A percentile compares a stretch with the other conserved stretches of the same genome.
These are phyloP conservation scores for Ormia ochracea DNA, from an alignment of 2,888 invertebrate species.

Conservation along the genomic window DNA sequence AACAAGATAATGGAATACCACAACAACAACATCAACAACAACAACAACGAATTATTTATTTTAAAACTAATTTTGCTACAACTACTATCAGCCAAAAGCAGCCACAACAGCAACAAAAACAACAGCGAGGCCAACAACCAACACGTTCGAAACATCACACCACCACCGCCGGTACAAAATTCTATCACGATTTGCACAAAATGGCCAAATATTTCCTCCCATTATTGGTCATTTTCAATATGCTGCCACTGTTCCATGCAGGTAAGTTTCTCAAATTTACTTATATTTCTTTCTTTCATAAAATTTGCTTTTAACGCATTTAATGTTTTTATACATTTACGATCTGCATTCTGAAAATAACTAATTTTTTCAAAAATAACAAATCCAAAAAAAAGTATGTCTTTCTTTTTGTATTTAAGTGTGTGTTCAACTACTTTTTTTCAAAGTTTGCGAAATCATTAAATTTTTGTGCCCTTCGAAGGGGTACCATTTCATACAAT, in stretches of 20 bases:
- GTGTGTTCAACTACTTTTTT: too few relatives aligned
- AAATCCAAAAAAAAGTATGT: too few relatives aligned
- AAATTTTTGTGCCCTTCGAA: too few relatives aligned
- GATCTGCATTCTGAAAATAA: too few relatives aligned
- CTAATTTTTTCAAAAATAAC: too few relatives aligned
- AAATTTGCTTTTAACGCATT: neutral
- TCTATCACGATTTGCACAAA: slow-evolving; percentile 71
- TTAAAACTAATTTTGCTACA: slow-evolving; percentile 37
- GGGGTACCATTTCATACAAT: too few relatives aligned
- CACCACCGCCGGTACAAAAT: neutral
- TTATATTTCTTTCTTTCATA: too few relatives aligned
- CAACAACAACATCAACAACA: slow-evolving; percentile 52
- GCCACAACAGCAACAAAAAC: too few relatives aligned
- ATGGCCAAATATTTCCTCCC: slow-evolving; percentile 74
- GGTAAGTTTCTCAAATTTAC: too few relatives aligned
- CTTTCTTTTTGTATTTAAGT: too few relatives aligned
- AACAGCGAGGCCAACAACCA: slow-evolving; percentile 16
- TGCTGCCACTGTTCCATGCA: slow-evolving; percentile 77
- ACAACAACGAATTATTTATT: slow-evolving; percentile 48
- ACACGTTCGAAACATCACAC: slow-evolving; percentile 21
- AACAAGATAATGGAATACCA: too few relatives aligned
- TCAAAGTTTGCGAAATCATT: too few relatives aligned
- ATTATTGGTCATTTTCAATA: slow-evolving; percentile 76
- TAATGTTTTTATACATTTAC: neutral
- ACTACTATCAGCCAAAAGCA: slow-evolving; percentile 15